Evolutionary conservation across 2,113 vertebrate genomes (phyloP).

Genomic region (Pteronura brasiliensis): DNA sequence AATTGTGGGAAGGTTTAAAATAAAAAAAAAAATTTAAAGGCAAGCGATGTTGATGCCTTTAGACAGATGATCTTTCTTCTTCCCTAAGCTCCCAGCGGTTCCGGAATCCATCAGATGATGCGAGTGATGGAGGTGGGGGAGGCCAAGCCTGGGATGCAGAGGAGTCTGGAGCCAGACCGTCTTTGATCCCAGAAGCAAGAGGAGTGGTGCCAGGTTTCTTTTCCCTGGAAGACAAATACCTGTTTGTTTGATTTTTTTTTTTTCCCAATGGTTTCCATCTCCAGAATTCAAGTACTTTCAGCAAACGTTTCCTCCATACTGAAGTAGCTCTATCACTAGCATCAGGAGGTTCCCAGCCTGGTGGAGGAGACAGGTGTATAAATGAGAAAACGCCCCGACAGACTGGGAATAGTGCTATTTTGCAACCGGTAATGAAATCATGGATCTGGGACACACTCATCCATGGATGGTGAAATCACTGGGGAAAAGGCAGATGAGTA

Average conservation of each 20-base stretch:
- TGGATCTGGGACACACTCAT: not conserved
- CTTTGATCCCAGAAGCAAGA: not conserved
- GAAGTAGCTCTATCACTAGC: not conserved
- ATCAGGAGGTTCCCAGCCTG: not conserved
- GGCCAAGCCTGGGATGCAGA: not conserved
- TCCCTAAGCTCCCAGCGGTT: not conserved
- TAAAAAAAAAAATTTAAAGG: not conserved
- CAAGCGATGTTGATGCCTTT: conserved; percentile 15
- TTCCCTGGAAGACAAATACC: not conserved
- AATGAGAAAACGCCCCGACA: not conserved
- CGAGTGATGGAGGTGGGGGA: fast-evolving
- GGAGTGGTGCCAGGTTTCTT: not conserved
- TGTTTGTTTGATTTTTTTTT: not conserved
- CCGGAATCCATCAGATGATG: not conserved
- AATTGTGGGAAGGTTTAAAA: conserved; percentile 62
- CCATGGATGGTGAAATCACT: not conserved
- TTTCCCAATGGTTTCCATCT: not conserved
- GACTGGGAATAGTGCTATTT: not conserved
- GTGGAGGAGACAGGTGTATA: not conserved
- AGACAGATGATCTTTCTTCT: not conserved
- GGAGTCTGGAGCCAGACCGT: too few relatives aligned
- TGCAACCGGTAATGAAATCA: not conserved
- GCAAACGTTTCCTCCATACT: not conserved
- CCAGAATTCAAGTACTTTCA: not conserved
- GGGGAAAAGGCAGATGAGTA: not conserved